Evolutionary conservation across 1,140 invertebrate species (phyloP).

Genomic region (Pollicipes pollicipes): DNA sequence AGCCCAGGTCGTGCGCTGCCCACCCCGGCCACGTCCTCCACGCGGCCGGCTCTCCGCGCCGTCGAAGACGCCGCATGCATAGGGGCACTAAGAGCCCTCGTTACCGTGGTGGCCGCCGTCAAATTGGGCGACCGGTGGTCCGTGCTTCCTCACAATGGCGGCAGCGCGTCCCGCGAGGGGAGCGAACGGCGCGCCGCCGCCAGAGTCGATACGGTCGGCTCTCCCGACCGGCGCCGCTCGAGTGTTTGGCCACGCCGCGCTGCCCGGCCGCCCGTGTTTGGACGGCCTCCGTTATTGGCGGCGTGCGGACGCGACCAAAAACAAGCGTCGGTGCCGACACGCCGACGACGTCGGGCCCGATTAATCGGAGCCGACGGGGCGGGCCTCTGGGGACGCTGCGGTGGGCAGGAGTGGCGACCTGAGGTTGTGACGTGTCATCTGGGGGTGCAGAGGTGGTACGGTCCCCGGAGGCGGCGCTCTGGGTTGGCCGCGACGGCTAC

Average conservation of each 20-base stretch:
- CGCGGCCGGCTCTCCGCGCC: not conserved
- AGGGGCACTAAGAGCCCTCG: not conserved
- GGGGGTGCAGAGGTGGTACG: no score
- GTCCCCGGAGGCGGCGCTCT: no score
- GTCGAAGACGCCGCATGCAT: not conserved
- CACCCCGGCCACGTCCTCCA: not conserved
- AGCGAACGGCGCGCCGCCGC: not conserved
- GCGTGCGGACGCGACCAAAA: not conserved
- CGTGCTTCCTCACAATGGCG: not conserved
- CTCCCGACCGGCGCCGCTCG: not conserved
- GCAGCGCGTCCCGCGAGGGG: not conserved
- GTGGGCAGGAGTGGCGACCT: not conserved
- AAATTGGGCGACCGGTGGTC: not conserved
- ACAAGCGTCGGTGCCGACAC: not conserved
- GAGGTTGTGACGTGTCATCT: no score
- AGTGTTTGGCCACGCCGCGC: not conserved
- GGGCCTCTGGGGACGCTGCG: not conserved
- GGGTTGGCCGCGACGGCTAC: no score
- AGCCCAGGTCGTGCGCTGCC: not conserved
- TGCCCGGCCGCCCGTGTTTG: not conserved
- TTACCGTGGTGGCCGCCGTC: not conserved
- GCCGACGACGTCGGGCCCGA: not conserved
- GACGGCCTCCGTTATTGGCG: not conserved
- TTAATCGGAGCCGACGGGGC: not conserved
- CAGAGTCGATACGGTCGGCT: not conserved